These are phyloP conservation scores for Colius striatus DNA, from an alignment of 2,113 vertebrate species.

Conservation along the genomic window DNA sequence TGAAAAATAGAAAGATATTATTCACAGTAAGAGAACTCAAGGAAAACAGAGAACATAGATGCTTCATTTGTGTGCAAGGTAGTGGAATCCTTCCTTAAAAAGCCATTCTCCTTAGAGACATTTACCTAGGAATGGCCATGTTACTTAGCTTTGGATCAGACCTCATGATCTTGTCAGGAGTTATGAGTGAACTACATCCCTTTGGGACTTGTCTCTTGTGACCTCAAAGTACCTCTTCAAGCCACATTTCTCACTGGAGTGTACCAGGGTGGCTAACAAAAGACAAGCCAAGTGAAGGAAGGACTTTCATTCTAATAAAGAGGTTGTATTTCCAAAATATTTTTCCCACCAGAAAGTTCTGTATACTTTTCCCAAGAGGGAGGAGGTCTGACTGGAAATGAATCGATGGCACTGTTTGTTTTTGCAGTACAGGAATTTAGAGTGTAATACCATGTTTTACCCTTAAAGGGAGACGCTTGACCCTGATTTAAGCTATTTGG, in stretches of 20 bases:
- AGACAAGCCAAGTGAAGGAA: conserved; percentile 33
- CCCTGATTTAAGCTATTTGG: background rate
- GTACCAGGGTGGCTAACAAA: conserved; percentile 20
- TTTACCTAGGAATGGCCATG: background rate
- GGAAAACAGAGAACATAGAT: background rate
- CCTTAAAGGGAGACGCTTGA: conserved; percentile 23
- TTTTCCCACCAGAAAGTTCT: conserved; percentile 73
- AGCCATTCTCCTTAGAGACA: background rate
- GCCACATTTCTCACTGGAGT: conserved; percentile 21
- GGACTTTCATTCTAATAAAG: conserved; percentile 22
- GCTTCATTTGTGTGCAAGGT: conserved; percentile 6
- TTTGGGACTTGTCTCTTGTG: background rate
- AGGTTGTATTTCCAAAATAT: conserved; percentile 39
- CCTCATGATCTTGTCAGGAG: background rate
- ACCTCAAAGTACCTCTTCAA: background rate
- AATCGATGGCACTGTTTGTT: conserved; percentile 68
- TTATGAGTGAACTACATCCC: background rate
- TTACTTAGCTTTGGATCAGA: background rate
- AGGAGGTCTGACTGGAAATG: conserved; percentile 59
- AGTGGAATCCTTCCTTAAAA: background rate
- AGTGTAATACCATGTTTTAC: conserved; percentile 49
- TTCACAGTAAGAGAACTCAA: conserved; percentile 35
- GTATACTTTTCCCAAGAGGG: conserved; percentile 50
- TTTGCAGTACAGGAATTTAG: conserved; percentile 61
- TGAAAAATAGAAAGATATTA: conserved; percentile 39